phyloP scores from a whole-genome alignment of 2,888 invertebrate genomes.

The Tillus elongatus region DNA sequence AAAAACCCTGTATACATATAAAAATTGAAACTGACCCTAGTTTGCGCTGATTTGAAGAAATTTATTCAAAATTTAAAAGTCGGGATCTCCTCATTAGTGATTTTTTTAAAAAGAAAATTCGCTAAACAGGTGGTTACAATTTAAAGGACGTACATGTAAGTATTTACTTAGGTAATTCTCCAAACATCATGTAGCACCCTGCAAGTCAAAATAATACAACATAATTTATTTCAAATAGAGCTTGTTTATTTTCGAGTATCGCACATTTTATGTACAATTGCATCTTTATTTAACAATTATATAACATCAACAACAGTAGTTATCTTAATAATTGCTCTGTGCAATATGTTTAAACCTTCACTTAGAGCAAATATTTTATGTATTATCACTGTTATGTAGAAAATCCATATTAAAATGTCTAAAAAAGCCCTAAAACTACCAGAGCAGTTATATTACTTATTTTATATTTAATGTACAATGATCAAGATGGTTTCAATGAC shows the following conservation, averaged over 20 bases:
- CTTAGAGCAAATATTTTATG: conserved; percentile 24
- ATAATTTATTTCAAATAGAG: conserved; percentile 24
- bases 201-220: conserved; percentile 8
- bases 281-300: conserved; percentile 65
- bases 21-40: no score
- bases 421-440: conserved; percentile 28
- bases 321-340: conserved; percentile 40
- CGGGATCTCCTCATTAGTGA: no score
- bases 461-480: no score
- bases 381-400: conserved; percentile 31
- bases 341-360: conserved; percentile 17
- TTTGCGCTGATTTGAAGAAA: no score
- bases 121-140: no score
- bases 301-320: conserved; percentile 66
- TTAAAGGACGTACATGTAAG: no score
- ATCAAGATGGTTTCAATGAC: no score
- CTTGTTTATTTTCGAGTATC: conserved; percentile 28
- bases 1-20: no score
- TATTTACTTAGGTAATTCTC: no score
- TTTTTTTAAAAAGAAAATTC: no score
- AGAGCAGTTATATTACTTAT: conserved; percentile 21
- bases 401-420: conserved; percentile 31
- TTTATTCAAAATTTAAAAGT: no score
- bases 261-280: conserved; percentile 57
- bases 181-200: no score